These are phyloP conservation scores for Eurypyga helias DNA, from an alignment of 2,113 vertebrate genomes.

Conservation along the genomic window DNA sequence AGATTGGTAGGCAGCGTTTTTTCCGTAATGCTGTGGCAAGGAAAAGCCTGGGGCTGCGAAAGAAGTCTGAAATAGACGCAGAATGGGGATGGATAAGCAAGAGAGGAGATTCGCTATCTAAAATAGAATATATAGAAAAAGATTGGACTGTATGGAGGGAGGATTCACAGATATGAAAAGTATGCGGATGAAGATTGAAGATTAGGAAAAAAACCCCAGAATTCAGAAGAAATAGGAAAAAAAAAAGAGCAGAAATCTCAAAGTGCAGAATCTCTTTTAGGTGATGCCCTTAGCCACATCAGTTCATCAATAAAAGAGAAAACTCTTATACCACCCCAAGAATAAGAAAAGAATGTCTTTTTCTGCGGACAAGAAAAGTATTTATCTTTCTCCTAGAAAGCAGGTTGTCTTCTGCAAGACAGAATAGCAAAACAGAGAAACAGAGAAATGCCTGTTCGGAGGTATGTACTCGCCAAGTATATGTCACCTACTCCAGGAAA, in stretches of 20 bases:
- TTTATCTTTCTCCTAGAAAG: not conserved
- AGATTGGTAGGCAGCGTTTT: not conserved
- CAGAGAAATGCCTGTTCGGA: not conserved
- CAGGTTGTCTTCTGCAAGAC: not conserved
- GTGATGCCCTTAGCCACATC: not conserved
- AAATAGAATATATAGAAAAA: constrained; percentile 9
- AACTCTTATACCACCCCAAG: not conserved
- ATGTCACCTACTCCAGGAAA: not conserved
- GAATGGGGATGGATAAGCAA: not conserved
- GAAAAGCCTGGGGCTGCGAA: constrained; percentile 4
- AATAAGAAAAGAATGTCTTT: not conserved
- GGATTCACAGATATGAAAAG: not conserved
- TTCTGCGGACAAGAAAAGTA: not conserved
- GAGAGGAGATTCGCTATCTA: not conserved
- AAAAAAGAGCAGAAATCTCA: not conserved
- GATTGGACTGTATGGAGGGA: not conserved
- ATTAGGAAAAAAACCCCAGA: not conserved
- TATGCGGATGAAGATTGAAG: not conserved
- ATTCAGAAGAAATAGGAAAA: not conserved
- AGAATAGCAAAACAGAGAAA: not conserved
- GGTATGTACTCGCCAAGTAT: not conserved
- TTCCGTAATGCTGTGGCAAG: not conserved
- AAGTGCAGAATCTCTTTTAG: not conserved
- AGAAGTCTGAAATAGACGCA: not conserved
- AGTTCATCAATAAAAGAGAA: not conserved